phyloP scores from a whole-genome alignment of 2,113 vertebrate species.

The Phycodurus eques region DNA sequence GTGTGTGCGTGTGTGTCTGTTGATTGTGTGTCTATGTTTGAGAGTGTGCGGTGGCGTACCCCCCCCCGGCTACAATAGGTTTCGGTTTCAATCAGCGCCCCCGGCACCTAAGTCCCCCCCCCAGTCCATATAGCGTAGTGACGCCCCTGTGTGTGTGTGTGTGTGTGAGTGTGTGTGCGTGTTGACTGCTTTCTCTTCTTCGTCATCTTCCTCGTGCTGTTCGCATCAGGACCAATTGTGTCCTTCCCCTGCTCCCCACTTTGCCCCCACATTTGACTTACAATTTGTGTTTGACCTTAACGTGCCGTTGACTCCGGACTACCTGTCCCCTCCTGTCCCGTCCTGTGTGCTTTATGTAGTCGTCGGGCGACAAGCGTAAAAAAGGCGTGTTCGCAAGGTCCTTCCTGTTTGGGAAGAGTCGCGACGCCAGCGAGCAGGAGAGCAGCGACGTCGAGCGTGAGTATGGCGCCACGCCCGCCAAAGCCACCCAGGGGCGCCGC shows the following conservation, averaged over 20 bases:
- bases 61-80: too few relatives aligned
- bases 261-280: background rate
- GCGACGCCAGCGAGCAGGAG: constrained; percentile 97
- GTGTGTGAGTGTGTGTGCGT: background rate
- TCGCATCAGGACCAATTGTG: background rate
- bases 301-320: constrained; percentile 75
- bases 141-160: background rate
- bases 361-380: constrained; percentile 98
- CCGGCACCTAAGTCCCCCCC: too few relatives aligned
- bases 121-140: too few relatives aligned
- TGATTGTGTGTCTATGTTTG: too few relatives aligned
- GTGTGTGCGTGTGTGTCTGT: too few relatives aligned
- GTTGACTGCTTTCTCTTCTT: background rate
- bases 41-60: too few relatives aligned
- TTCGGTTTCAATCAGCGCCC: too few relatives aligned
- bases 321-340: constrained; percentile 71
- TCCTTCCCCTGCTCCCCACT: background rate
- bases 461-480: constrained; percentile 73
- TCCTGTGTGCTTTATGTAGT: constrained; percentile 85
- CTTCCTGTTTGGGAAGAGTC: constrained; percentile 99
- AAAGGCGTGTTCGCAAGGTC: constrained; percentile 99
- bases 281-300: background rate
- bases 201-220: background rate
- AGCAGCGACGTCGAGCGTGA: constrained; percentile 98
- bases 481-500: constrained; percentile 18